Base-by-base conservation (phyloP, 2,797 vertebrate species). In the Poeciliopsis presidionis region DNA sequence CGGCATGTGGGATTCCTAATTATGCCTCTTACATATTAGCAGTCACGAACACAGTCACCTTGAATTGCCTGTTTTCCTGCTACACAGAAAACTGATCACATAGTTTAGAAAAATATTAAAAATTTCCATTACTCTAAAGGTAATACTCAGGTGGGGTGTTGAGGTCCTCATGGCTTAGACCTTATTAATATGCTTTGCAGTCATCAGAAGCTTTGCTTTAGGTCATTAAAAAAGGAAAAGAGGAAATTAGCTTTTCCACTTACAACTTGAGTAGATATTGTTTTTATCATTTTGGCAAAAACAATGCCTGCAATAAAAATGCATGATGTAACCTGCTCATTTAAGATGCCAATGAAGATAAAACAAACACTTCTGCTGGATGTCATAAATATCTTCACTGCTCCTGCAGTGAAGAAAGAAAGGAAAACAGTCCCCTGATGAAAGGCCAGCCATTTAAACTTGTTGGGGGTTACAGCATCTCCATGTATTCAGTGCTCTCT, bases 21-120 rank as follows among this genome's bases (percentile, higher is more conserved):
- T 92, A 88, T 87, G 84, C 65, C 65, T 81, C 86, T 85, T 90
- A 83, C 87, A 92, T 88, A 90, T 91, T 86, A 90, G 84, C 84
- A 76, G 84, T 84, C 11, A 90, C 89, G 86, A 91, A 88, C 92
- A 86, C 72, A 30, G 78, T 94, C 89, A 93, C 94, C 92, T 94
- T 94, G 89, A 87, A 91, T 59, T 72, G 72, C 73, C 73, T 80
- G 69, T 78, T 86, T 78, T 53, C 75, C 51, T 75, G 69, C 67
- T 76, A 41, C 80, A 72, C 30, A 51, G 57, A 82, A 85, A 71
- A 75, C 39, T 74, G 43, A 80, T 73, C 65, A 18, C 14, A 63
- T 18, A 36, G 33, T 59, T 59, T 59, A 28, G 4, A 0, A 18
- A 30, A 16, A 61, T 33, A 61, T 18, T n/a, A 61, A 6, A 61